A percentile compares a stretch with the other conserved stretches of the same genome.
These are phyloP conservation scores for Rhopalosiphum nymphaeae DNA, from an alignment of 2,888 invertebrate genomes.

Conservation along the genomic window DNA sequence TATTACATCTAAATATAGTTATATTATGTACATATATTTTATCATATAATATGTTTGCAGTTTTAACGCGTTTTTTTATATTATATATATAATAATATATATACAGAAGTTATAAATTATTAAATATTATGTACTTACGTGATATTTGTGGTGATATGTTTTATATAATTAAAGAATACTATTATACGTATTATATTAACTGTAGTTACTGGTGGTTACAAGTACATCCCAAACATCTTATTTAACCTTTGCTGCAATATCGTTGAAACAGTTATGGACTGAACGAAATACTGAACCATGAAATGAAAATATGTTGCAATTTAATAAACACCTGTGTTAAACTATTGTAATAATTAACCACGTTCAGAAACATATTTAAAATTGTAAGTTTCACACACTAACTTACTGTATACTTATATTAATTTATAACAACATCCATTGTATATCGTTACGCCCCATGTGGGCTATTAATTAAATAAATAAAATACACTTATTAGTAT, in stretches of 20 bases:
- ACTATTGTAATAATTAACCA: not conserved
- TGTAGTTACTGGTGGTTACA: not conserved
- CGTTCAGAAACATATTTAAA: not conserved
- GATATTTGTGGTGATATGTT: too few species aligned
- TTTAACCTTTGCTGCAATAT: not conserved
- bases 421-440: too few species aligned
- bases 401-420: not conserved
- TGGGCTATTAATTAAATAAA: too few species aligned
- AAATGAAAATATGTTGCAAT: not conserved
- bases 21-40: not conserved
- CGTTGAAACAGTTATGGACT: not conserved
- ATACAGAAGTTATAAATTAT: too few species aligned
- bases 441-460: too few species aligned
- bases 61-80: not conserved
- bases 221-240: not conserved
- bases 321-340: not conserved
- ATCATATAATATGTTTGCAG: not conserved
- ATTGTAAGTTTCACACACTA: not conserved
- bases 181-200: not conserved
- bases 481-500: too few species aligned
- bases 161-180: not conserved
- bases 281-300: not conserved
- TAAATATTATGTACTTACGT: too few species aligned
- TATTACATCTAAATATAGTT: not conserved
- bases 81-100: too few species aligned